Percentiles rank a stretch among this genome's conserved stretches.
These are phyloP conservation scores for Geotrupes spiniger DNA, from an alignment of 2,888 invertebrate species.

Conservation along the genomic window DNA sequence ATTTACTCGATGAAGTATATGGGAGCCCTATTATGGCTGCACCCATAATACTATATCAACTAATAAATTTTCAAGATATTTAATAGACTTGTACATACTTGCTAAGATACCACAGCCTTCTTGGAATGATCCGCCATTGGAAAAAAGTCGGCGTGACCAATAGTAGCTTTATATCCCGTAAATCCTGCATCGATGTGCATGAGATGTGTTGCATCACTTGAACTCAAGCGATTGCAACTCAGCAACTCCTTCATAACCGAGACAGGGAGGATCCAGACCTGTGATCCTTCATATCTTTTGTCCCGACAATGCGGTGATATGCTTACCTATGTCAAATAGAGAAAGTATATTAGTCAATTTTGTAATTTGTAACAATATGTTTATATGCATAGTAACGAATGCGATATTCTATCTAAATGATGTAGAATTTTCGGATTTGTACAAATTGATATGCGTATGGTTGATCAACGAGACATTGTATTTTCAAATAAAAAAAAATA, in stretches of 20 bases:
- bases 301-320: conserved; percentile 2
- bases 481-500: too few relatives aligned
- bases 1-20: conserved; percentile 20
- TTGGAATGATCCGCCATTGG: conserved; percentile 70
- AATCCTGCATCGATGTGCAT: conserved; percentile 67
- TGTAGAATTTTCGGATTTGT: too few relatives aligned
- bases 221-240: conserved; percentile 55
- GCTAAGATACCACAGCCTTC: conserved; percentile 56
- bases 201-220: conserved; percentile 64
- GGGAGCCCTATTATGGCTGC: conserved; percentile 49
- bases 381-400: too few relatives aligned
- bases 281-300: conserved; percentile 22
- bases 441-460: too few relatives aligned
- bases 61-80: too few relatives aligned
- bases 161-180: conserved; percentile 57
- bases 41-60: too few relatives aligned
- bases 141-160: conserved; percentile 70
- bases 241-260: conserved; percentile 51
- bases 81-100: not conserved
- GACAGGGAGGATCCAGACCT: conserved; percentile 61
- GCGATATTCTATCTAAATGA: too few relatives aligned
- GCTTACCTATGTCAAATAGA: too few relatives aligned
- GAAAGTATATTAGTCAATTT: too few relatives aligned
- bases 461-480: too few relatives aligned
- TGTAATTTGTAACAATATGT: too few relatives aligned